phyloP scores from a whole-genome alignment of 2,797 vertebrate genomes.

The Paratrypauchen microcephalus region DNA sequence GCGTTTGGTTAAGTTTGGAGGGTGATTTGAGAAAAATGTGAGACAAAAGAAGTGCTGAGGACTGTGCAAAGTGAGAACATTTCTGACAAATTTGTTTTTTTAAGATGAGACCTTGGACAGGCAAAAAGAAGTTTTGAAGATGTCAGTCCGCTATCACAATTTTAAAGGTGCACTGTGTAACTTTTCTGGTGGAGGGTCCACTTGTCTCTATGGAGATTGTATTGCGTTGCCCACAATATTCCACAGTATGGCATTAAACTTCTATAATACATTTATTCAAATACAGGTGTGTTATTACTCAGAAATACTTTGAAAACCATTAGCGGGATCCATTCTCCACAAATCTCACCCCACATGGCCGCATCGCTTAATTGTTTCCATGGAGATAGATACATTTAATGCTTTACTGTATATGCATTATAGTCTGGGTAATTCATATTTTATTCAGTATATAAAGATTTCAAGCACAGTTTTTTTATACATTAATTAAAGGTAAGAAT shows the following conservation, averaged over 20 bases:
- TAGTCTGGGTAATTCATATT: too few relatives aligned
- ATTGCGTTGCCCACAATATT: background rate
- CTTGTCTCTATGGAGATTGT: too few relatives aligned
- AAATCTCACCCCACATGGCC: background rate
- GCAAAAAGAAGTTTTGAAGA: conserved; percentile 14
- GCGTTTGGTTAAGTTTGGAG: conserved; percentile 57
- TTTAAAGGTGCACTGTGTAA: background rate
- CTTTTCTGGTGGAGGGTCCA: background rate
- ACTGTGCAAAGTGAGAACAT: conserved; percentile 55
- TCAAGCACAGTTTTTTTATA: too few relatives aligned
- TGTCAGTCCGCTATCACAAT: background rate
- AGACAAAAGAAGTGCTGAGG: conserved; percentile 62
- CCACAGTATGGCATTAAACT: background rate
- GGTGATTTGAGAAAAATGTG: conserved; percentile 57
- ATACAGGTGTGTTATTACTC: too few relatives aligned
- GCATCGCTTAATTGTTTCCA: background rate
- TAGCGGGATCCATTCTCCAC: background rate
- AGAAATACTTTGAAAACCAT: too few relatives aligned
- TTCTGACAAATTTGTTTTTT: conserved; percentile 39
- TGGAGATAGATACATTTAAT: background rate
- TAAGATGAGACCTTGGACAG: conserved; percentile 46
- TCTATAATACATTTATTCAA: background rate
- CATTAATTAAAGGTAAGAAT: too few relatives aligned
- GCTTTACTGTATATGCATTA: too few relatives aligned
- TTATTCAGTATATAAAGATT: too few relatives aligned